These are phyloP conservation scores for Hecatera dysodea DNA, from an alignment of 2,888 invertebrate species.

Conservation along the genomic window DNA sequence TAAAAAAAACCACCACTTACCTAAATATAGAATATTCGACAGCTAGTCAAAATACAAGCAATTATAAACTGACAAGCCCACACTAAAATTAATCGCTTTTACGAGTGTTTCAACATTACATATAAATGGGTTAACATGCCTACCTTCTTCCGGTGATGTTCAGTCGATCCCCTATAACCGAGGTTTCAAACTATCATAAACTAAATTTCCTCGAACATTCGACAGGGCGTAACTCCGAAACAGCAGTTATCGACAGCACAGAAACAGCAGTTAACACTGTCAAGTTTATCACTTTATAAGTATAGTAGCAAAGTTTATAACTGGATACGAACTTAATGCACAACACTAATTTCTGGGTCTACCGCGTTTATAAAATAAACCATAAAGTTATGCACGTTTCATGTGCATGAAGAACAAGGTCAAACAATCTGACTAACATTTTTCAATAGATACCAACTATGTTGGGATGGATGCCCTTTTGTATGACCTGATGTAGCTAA, in stretches of 20 bases:
- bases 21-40: background rate
- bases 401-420: conserved; percentile 14
- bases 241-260: conserved; percentile 55
- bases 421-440: too few species aligned
- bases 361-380: conserved; percentile 44
- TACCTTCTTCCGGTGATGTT: conserved; percentile 5
- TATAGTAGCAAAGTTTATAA: conserved; percentile 53
- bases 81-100: background rate
- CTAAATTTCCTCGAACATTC: conserved; percentile 41
- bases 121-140: background rate
- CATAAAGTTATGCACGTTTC: conserved; percentile 26
- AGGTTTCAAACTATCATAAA: conserved; percentile 26
- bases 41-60: background rate
- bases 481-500: too few species aligned
- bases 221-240: conserved; percentile 38
- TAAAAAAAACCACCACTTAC: background rate
- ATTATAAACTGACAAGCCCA: background rate
- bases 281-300: conserved; percentile 57
- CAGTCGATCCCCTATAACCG: background rate
- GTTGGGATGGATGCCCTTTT: too few species aligned
- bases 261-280: conserved; percentile 49
- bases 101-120: background rate
- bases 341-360: conserved; percentile 35
- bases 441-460: too few species aligned
- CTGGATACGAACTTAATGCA: conserved; percentile 50